Evolutionary conservation across 2,113 vertebrate genomes (phyloP), one percentile per base, ranked within the genome.

Genomic region (Thymallus thymallus): DNA sequence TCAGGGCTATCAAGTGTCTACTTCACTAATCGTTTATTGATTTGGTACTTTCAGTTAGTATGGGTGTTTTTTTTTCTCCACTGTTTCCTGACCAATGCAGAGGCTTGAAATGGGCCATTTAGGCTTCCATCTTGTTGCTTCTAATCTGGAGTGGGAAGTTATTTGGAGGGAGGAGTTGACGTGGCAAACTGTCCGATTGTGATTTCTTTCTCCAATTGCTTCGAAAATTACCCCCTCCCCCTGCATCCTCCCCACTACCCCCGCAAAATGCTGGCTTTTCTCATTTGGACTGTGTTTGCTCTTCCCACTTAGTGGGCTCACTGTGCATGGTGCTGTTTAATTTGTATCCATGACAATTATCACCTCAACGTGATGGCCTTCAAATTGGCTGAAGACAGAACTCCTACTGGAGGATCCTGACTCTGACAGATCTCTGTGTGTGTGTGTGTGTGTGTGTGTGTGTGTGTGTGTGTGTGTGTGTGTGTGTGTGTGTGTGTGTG

Each of bases 171-270:
- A 87, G 88, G 87, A 81, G 87, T 86, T 78, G 81, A 82, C 86
- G 88, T 90, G 87, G 91, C 85, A 72, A 41, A 77, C 23, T 23
- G 77, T 82, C 88, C 84, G 86, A 86, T 18, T 87, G 80, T 76
- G 84, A 88, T 90, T 91, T 86, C 62, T 86, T 87, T 85, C 87
- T 90, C 85, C 80, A 87, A 83, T 90, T 88, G 88, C 85, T 89
- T 77, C 9, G 80, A 86, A 88, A 89, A 88, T 88, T 85, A 87
- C 84, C 81, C 82, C 82, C 76, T 82, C 83, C 75, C 78, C 75
- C 76, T 68, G 70, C 71, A 83, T 86, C 73, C 77, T 82, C 79
- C 73, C 6, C 48, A 76, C 73, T 65, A 78, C 81, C 82, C 80
- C 60, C 58, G 79, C 85, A 80, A 86, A 22, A 60, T 5, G 6